A percentile compares a stretch with the other conserved stretches of the same genome.
phyloP scores from a whole-genome alignment of 2,888 invertebrate species.

The Lampropteryx suffumata region DNA sequence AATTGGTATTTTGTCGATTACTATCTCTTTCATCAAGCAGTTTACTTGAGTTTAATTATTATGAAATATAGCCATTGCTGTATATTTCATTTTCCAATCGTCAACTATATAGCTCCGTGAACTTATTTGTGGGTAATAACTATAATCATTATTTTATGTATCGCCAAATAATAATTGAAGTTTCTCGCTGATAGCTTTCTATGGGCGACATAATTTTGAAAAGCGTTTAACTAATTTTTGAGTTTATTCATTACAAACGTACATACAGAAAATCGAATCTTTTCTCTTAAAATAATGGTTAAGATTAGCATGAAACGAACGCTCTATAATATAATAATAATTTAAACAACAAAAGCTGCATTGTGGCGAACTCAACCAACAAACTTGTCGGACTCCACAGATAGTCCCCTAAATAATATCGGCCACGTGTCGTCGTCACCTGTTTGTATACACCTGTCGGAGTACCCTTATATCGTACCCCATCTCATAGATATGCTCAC shows the following conservation, averaged over 20 bases:
- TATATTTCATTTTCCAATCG: no score
- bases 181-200: no score
- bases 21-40: conserved; percentile 5
- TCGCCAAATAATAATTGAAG: no score
- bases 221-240: no score
- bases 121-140: no score
- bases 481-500: conserved; percentile 3
- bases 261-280: no score
- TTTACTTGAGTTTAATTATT: conserved; percentile 2
- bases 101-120: no score
- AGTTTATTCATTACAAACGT: no score
- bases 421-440: conserved; percentile 51
- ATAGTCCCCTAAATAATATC: conserved; percentile 15
- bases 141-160: no score
- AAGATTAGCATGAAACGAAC: no score
- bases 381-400: not conserved
- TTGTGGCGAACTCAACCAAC: not conserved
- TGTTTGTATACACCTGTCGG: conserved; percentile 42
- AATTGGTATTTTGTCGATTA: conserved; percentile 10
- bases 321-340: not conserved
- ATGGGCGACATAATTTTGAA: no score
- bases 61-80: not conserved
- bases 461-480: conserved; percentile 34
- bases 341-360: not conserved
- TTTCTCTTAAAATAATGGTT: no score